A percentile compares a stretch with the other conserved stretches of the same genome.
These are phyloP conservation scores for Aspidapion aeneum DNA, from an alignment of 2,888 invertebrate genomes.

Conservation along the genomic window DNA sequence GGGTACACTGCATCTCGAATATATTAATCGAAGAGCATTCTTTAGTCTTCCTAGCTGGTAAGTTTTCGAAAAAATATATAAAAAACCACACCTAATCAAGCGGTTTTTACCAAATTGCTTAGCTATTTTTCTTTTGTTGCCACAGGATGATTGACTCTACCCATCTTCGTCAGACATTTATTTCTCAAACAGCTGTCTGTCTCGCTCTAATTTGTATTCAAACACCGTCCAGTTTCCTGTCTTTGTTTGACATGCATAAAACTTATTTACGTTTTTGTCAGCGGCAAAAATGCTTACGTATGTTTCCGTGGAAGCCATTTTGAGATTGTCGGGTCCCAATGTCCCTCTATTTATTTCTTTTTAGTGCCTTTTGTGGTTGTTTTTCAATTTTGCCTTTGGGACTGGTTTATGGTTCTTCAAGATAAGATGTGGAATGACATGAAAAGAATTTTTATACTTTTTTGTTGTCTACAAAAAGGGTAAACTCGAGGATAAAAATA, in stretches of 20 bases:
- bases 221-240: conserved; percentile 23
- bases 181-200: conserved; percentile 16
- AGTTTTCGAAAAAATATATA: conserved; percentile 5
- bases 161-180: conserved; percentile 8
- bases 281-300: conserved; percentile 24
- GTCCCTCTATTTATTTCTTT: conserved; percentile 17
- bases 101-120: not conserved
- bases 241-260: conserved; percentile 24
- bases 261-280: conserved; percentile 28
- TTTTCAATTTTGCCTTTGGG: not conserved
- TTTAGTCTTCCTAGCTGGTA: conserved; percentile 16
- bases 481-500: too few relatives aligned
- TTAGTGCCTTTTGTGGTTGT: not conserved
- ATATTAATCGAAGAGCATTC: not conserved
- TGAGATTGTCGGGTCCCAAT: conserved; percentile 35
- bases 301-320: conserved; percentile 43
- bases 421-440: too few relatives aligned
- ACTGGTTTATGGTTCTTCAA: not conserved
- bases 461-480: too few relatives aligned
- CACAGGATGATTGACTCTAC: conserved; percentile 3
- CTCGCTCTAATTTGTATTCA: conserved; percentile 17
- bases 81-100: conserved; percentile 1
- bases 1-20: conserved; percentile 8
- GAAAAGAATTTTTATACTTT: too few relatives aligned
- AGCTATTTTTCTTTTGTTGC: conserved; percentile 27